Evolutionary conservation across 1,140 invertebrate species (phyloP), one percentile per base, ranked within the genome.

Genomic region (Oedothorax gibbosus): DNA sequence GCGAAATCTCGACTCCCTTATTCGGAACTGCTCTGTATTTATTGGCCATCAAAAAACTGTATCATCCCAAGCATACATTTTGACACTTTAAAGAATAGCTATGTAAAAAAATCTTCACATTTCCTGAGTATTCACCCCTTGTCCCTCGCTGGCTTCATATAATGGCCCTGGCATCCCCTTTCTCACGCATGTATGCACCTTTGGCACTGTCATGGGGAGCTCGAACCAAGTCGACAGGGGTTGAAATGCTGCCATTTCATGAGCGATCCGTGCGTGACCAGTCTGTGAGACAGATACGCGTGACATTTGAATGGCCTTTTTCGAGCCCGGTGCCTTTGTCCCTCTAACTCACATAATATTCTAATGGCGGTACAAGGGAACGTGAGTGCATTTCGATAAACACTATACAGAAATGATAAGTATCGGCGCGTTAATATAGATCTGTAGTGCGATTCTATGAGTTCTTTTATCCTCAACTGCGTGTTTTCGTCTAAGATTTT

Each of bases 131-230:
- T 35, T 35, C 35, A 35, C 35, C 35, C 35, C 35, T 35, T 35
- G 35, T 35, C 35, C 35, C 35, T 35, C 35, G 5, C 35, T 35
- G 35, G 5, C 35, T 35, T 5, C 35, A 35, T 2, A 35, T 35
- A 35, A 35, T 35, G 35, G 35, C 35, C 35, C 35, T 35, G 35
- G 35, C 35, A 35, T 75, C n/a, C 68, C 8, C 35, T 75, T 84
- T 84, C 81, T 84, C 81, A 84, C 81, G 72, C 71, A 75, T 84
- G 12, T 75, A 75, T 75, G 54, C 54, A 20, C 60, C 56, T n/a
- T 56, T n/a, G 18, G 18, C 65, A 35, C 21, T 60, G 69, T 9
- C 4, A 21, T n/a, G 50, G 11, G 49, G 14, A 15, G 6, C 18
- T n/a, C 50, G 56, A 11, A 82, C 66, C 20, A 84, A 84, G 35